Evolutionary conservation across 2,113 vertebrate genomes (phyloP).

Genomic region (Campylomormyrus numenius): DNA sequence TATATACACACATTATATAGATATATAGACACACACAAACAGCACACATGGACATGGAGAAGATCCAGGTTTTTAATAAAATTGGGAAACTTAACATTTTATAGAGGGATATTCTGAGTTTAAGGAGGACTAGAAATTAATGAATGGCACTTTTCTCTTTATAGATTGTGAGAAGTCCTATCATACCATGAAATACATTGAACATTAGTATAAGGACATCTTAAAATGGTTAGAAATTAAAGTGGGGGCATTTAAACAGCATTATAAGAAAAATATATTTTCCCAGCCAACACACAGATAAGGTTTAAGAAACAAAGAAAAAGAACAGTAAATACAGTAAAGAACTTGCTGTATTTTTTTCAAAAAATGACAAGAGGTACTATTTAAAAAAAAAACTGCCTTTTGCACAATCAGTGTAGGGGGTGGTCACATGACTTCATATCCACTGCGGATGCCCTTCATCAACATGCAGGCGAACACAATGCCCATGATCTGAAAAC

Average conservation of each 20-base stretch:
- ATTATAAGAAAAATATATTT: not conserved
- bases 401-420: not conserved
- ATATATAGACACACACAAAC: not conserved
- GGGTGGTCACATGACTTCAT: constrained; percentile 79
- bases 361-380: not conserved
- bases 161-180: not conserved
- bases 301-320: not conserved
- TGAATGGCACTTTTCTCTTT: not conserved
- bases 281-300: not conserved
- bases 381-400: not conserved
- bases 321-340: not conserved
- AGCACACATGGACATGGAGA: not conserved
- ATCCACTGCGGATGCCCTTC: constrained; percentile 80
- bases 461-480: constrained; percentile 78
- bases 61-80: not conserved
- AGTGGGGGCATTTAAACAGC: too few species aligned
- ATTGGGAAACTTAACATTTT: not conserved
- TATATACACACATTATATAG: too few species aligned
- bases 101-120: not conserved
- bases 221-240: not conserved
- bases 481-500: constrained; percentile 70
- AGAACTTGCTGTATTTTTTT: not conserved
- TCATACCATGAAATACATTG: not conserved
- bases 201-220: not conserved
- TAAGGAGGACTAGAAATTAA: not conserved